Percentiles rank a stretch among this genome's conserved stretches.
Evolutionary conservation across 2,113 vertebrate species (phyloP).

Genomic region (Pleuronectes platessa): DNA sequence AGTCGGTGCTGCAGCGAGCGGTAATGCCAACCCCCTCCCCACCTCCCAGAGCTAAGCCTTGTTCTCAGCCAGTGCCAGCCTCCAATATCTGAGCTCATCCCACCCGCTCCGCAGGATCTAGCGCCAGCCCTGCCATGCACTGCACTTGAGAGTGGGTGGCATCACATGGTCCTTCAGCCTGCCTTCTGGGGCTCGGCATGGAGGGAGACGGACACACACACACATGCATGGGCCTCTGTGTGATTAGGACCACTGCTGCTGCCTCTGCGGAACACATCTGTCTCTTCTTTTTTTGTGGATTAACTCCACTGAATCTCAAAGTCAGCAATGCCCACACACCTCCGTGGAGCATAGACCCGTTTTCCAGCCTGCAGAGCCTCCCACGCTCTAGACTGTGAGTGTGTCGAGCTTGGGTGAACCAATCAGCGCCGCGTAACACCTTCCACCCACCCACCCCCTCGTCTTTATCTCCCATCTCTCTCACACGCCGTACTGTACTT

Average conservation of each 20-base stretch:
- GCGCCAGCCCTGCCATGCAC: slow-evolving; percentile 64
- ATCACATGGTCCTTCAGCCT: slow-evolving; percentile 71
- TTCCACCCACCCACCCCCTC: slow-evolving; percentile 47
- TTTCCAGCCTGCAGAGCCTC: slow-evolving; percentile 64
- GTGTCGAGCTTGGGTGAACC: slow-evolving; percentile 54
- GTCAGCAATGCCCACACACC: slow-evolving; percentile 62
- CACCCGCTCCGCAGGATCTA: slow-evolving; percentile 60
- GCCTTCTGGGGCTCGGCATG: slow-evolving; percentile 60
- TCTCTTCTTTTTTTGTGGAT: slow-evolving; percentile 31
- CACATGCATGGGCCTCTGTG: slow-evolving; percentile 39
- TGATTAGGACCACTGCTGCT: slow-evolving; percentile 44
- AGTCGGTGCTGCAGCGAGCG: slow-evolving; percentile 55
- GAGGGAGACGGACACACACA: slow-evolving; percentile 29
- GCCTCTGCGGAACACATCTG: slow-evolving; percentile 37
- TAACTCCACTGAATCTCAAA: slow-evolving; percentile 51
- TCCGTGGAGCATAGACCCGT: slow-evolving; percentile 58
- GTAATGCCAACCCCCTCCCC: slow-evolving; percentile 23
- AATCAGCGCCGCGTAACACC: slow-evolving; percentile 48
- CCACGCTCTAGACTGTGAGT: slow-evolving; percentile 66
- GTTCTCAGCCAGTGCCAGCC: slow-evolving; percentile 73
- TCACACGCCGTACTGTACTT: slow-evolving; percentile 28
- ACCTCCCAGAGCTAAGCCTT: slow-evolving; percentile 61
- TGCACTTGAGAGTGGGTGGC: slow-evolving; percentile 71
- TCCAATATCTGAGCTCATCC: slow-evolving; percentile 74
- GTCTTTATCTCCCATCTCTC: slow-evolving; percentile 46